phyloP scores from a whole-genome alignment of 1,140 invertebrate genomes.

The Cyrtorhinus lividipennis region DNA sequence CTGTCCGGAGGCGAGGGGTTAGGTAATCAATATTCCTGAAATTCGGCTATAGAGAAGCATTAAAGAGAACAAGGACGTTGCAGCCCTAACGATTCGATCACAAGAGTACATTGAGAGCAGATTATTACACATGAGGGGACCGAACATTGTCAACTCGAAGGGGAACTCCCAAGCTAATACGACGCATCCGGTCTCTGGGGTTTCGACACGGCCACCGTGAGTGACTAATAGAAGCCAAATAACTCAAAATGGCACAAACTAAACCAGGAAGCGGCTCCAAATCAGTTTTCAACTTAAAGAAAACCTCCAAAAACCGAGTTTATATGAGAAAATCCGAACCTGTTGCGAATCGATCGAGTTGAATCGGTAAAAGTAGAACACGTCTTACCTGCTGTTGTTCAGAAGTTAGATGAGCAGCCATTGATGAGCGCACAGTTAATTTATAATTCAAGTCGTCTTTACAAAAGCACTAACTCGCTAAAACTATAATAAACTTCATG shows the following conservation, averaged over 20 bases:
- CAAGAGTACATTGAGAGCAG: neutral
- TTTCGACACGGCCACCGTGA: neutral
- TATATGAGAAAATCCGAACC: slow-evolving; percentile 13
- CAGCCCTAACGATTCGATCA: neutral
- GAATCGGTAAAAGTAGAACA: slow-evolving; percentile 24
- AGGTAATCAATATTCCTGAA: neutral
- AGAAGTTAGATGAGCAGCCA: slow-evolving; percentile 49
- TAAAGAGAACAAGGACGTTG: neutral
- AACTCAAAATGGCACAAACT: neutral
- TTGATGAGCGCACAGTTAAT: slow-evolving; percentile 24
- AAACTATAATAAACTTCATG: neutral
- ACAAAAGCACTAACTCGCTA: neutral
- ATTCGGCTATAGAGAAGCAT: too few relatives aligned
- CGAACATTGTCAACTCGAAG: neutral
- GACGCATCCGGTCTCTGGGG: neutral
- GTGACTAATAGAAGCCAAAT: neutral
- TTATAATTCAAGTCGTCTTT: neutral
- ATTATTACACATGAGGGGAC: neutral
- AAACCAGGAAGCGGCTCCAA: neutral
- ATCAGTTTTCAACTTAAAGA: neutral
- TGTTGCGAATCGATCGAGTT: slow-evolving; percentile 10
- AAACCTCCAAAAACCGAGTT: slow-evolving; percentile 10
- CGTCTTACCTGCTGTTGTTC: slow-evolving; percentile 47
- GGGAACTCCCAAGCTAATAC: neutral
- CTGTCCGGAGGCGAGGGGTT: too few relatives aligned